Conservation (phyloP, 2,797 vertebrate species). For the Linurgus olivaceus region DNA sequence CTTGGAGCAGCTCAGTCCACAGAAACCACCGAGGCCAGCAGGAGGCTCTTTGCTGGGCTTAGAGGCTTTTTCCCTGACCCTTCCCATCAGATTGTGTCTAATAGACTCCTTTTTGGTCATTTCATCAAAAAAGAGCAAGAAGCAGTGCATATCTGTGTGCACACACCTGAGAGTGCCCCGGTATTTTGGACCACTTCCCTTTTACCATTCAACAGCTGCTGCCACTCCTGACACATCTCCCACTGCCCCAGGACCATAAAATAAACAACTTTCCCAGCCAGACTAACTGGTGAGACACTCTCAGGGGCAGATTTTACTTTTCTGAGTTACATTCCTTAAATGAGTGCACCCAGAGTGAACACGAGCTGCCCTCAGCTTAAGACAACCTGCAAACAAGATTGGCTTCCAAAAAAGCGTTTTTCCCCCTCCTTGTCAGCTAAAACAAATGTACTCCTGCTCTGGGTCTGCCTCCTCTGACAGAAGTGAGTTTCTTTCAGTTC, state of each 20-base stretch:
- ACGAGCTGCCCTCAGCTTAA: neutral
- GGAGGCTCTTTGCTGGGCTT: neutral
- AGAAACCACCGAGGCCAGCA: rapidly evolving
- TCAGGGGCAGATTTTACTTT: neutral
- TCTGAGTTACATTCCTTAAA: neutral
- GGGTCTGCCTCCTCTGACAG: neutral
- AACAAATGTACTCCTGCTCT: neutral
- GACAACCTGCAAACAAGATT: neutral
- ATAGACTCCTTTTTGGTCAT: neutral
- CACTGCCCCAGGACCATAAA: neutral
- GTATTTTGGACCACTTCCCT: neutral
- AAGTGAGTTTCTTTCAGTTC: neutral
- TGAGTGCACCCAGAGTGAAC: neutral
- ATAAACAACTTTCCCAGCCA: neutral
- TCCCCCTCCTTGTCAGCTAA: neutral
- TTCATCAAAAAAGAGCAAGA: neutral
- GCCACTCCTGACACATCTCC: neutral
- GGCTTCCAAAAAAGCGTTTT: neutral
- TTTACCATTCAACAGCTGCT: neutral
- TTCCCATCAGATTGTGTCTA: neutral
- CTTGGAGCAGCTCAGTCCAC: neutral
- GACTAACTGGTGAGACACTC: neutral
- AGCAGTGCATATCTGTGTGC: rapidly evolving
- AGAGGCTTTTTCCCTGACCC: neutral
- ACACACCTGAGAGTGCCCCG: neutral